Conservation (phyloP, 2,113 vertebrate species). For the Chinchilla lanigera region DNA sequence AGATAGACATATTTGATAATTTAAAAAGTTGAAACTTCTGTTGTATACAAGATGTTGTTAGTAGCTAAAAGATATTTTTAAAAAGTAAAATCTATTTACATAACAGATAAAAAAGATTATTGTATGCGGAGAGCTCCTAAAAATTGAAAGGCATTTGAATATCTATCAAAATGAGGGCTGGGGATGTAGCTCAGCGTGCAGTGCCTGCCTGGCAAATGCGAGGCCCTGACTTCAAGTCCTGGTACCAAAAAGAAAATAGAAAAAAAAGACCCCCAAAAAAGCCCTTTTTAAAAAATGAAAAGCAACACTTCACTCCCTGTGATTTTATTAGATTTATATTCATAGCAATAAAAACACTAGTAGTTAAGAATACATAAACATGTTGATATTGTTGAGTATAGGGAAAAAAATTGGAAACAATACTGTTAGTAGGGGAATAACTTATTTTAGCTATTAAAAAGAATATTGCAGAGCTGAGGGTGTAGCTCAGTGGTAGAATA, state of each 20-base stretch:
- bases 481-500: neutral
- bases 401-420: neutral
- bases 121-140: neutral
- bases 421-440: neutral
- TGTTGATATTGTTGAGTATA: neutral
- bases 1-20: conserved; percentile 15
- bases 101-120: neutral
- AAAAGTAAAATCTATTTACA: neutral
- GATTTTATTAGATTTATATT: neutral
- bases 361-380: neutral
- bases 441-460: conserved; percentile 20
- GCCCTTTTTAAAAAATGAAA: too few species aligned
- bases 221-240: too few species aligned
- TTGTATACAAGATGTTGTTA: neutral
- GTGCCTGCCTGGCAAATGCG: too few species aligned
- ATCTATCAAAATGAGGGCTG: neutral
- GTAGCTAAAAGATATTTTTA: neutral
- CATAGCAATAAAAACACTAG: conserved; percentile 32
- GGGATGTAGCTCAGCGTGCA: too few species aligned
- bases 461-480: neutral
- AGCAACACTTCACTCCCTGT: neutral
- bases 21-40: neutral
- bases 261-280: too few species aligned
- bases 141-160: neutral
- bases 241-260: too few species aligned